Base-by-base conservation (phyloP, 2,888 invertebrate genomes). In the Nasonia oneida region DNA sequence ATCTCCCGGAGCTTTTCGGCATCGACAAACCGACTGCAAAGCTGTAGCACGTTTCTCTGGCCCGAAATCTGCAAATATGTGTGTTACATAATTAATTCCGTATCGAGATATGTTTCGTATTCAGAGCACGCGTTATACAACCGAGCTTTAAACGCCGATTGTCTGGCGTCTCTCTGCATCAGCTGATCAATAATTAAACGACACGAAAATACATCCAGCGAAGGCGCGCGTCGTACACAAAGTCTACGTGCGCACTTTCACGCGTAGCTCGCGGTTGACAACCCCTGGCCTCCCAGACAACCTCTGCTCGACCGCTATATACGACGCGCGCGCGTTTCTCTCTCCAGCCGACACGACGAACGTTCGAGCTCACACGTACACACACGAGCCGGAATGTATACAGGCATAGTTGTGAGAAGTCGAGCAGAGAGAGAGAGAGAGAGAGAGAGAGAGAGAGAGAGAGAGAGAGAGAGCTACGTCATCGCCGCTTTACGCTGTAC, bases 211-310 rank as follows among this genome's bases (percentile, higher is more conserved):
- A 37, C 4, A 37, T 37, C 37, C 4, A 37, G 5, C 37, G 37
- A 3, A 4, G 37, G 37, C 37, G 37, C 70, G 0, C 70, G 29
- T 5, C 76, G 83, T 88, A 86, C 29, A 29, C 29, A 29, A 29
- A 29, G 29, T 29, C 29, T 88, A 88, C 87, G 89, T 88, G 90
- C 90, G 90, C 91, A 92, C 92, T 92, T 92, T 92, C 90, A 92
- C 90, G 91, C 91, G 89, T 88, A 89, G 87, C 86, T 88, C 82
- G 84, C 83, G 89, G 89, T 91, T 91, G 92, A 91, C 90, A 90
- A 90, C 90, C 92, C 57, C 91, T 91, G 91, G 42, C 64, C 79
- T 37, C 80, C 39, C 39, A 18, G 71, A 15, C 79, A 23, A 50
- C n/a, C 37, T 14, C 75, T 10, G 47, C 64, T 71, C 33, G 57